A percentile compares a stretch with the other conserved stretches of the same genome.
Evolutionary conservation across 2,113 vertebrate species (phyloP).

Genomic region (Pongo abelii): DNA sequence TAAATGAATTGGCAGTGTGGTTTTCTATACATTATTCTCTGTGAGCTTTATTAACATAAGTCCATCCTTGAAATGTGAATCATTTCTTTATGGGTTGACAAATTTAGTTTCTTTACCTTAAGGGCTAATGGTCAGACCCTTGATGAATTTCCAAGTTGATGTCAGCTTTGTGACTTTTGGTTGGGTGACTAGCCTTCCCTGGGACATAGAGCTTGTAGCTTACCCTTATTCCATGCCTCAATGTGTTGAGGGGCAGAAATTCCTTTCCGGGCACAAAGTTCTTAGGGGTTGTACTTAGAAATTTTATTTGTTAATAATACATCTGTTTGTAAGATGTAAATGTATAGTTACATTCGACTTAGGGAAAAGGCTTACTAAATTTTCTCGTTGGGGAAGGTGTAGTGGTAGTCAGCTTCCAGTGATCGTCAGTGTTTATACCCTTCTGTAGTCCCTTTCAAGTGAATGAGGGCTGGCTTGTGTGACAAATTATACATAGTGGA

Average conservation of each 20-base stretch:
- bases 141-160: neutral
- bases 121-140: neutral
- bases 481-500: neutral
- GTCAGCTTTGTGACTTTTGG: neutral
- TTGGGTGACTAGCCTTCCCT: neutral
- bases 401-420: neutral
- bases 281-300: neutral
- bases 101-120: neutral
- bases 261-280: neutral
- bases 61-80: neutral
- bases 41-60: neutral
- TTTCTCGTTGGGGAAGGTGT: constrained; percentile 1
- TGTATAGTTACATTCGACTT: neutral
- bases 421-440: neutral
- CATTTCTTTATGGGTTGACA: neutral
- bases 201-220: neutral
- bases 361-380: neutral
- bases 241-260: neutral
- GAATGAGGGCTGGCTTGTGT: neutral
- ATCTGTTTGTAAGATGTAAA: neutral
- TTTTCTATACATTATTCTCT: neutral
- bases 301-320: neutral
- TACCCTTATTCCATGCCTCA: neutral
- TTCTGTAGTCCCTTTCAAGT: neutral
- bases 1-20: neutral